These are phyloP conservation scores for Crotalus tigris DNA, from an alignment of 2,113 vertebrate genomes.

Conservation along the genomic window DNA sequence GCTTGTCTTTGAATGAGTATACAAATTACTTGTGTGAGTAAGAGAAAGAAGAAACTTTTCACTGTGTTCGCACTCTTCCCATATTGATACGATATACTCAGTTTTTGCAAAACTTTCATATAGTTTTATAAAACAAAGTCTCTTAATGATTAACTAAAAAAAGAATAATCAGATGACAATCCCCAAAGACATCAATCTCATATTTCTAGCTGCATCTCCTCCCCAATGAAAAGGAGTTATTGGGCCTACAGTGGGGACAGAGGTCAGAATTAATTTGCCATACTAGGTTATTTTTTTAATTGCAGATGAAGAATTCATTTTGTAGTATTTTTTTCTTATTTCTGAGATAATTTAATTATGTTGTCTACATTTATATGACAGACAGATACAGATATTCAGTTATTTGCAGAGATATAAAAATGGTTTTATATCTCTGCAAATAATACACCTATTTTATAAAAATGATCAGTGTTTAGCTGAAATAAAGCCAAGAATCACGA, in stretches of 20 bases:
- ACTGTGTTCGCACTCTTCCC: neutral
- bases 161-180: neutral
- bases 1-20: neutral
- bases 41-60: neutral
- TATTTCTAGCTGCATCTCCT: neutral
- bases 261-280: neutral
- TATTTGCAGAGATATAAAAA: neutral
- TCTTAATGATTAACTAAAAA: neutral
- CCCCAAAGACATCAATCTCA: neutral
- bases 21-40: neutral
- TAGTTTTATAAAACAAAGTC: neutral
- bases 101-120: neutral
- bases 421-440: neutral
- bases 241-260: neutral
- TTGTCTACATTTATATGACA: neutral
- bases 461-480: neutral
- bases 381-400: neutral
- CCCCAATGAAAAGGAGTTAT: neutral
- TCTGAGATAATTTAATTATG: neutral
- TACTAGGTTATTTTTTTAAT: neutral
- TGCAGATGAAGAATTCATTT: neutral
- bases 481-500: constrained; percentile 4
- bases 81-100: neutral
- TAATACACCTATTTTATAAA: neutral
- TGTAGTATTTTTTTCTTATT: neutral